A percentile compares a stretch with the other conserved stretches of the same genome.
These are phyloP conservation scores for Meriones psammophilus DNA, from an alignment of 2,797 vertebrate species.

Conservation along the genomic window DNA sequence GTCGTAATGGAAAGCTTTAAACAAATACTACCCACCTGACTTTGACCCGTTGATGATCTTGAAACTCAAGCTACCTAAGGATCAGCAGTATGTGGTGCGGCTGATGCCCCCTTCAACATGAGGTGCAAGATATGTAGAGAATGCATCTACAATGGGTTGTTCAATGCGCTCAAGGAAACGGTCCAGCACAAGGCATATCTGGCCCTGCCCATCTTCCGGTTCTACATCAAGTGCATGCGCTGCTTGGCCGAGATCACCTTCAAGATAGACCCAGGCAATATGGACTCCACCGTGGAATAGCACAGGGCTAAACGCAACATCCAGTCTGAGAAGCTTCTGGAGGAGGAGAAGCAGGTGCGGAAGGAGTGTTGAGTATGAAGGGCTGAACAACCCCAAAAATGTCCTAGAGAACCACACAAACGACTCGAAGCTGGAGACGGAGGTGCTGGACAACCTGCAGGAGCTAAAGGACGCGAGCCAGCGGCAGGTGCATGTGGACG, in stretches of 20 bases:
- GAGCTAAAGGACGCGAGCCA: constrained; percentile 99
- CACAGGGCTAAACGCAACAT: constrained; percentile 97
- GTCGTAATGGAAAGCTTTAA: constrained; percentile 96
- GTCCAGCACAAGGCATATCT: constrained; percentile 95
- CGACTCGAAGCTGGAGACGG: constrained; percentile 99
- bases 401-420: constrained; percentile 98
- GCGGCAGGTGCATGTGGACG: constrained; percentile 96
- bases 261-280: constrained; percentile 99
- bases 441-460: constrained; percentile 98
- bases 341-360: constrained; percentile 95
- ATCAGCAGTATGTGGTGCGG: constrained; percentile 96
- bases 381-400: constrained; percentile 99
- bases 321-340: constrained; percentile 97
- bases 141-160: constrained; percentile 99
- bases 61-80: constrained; percentile 97
- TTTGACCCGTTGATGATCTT: constrained; percentile 98
- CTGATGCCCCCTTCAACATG: constrained; percentile 98
- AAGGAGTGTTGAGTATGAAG: constrained; percentile 96
- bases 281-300: constrained; percentile 96
- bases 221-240: constrained; percentile 98
- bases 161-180: constrained; percentile 97
- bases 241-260: constrained; percentile 99
- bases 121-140: constrained; percentile 99
- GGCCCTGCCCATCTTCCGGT: constrained; percentile 98
- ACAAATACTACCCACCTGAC: constrained; percentile 98